These are phyloP conservation scores for Lacanobia wlatinum DNA, from an alignment of 2,888 invertebrate genomes.

Conservation along the genomic window DNA sequence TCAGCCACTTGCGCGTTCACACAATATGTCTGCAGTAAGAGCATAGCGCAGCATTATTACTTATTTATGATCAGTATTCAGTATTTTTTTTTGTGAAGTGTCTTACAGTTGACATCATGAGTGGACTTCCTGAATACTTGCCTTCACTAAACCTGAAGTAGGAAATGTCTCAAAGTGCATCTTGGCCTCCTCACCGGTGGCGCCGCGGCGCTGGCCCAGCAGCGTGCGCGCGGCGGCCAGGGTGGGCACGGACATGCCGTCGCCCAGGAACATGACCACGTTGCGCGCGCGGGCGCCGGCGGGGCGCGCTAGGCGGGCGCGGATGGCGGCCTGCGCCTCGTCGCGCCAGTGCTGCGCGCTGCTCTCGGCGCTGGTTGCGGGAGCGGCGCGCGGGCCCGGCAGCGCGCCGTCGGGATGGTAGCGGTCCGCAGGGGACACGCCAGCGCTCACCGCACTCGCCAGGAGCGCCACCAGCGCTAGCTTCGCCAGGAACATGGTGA, in stretches of 20 bases:
- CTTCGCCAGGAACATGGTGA: constrained; percentile 14
- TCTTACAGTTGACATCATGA: not conserved
- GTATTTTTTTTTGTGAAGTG: not conserved
- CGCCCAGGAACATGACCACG: constrained; percentile 93
- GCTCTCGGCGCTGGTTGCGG: constrained; percentile 17
- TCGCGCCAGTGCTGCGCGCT: constrained; percentile 20
- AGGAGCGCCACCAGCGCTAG: constrained; percentile 33
- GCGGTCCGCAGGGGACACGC: constrained; percentile 47
- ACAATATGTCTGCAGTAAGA: constrained; percentile 85
- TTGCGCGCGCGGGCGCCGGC: constrained; percentile 84
- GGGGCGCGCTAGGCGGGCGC: constrained; percentile 75
- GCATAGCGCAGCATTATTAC: not conserved
- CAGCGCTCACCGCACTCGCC: constrained; percentile 48
- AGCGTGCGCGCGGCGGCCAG: constrained; percentile 92
- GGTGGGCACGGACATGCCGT: constrained; percentile 94
- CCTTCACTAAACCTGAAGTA: constrained; percentile 25
- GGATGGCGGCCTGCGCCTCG: constrained; percentile 59
- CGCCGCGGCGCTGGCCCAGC: constrained; percentile 90
- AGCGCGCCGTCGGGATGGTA: constrained; percentile 27
- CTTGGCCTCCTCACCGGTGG: constrained; percentile 90
- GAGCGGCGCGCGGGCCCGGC: constrained; percentile 22
- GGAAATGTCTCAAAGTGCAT: constrained; percentile 90
- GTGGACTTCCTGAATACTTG: not conserved
- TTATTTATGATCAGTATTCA: too few species aligned
- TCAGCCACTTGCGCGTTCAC: constrained; percentile 92